Evolutionary conservation across 2,888 invertebrate genomes (phyloP).

Genomic region (Formica aserva): DNA sequence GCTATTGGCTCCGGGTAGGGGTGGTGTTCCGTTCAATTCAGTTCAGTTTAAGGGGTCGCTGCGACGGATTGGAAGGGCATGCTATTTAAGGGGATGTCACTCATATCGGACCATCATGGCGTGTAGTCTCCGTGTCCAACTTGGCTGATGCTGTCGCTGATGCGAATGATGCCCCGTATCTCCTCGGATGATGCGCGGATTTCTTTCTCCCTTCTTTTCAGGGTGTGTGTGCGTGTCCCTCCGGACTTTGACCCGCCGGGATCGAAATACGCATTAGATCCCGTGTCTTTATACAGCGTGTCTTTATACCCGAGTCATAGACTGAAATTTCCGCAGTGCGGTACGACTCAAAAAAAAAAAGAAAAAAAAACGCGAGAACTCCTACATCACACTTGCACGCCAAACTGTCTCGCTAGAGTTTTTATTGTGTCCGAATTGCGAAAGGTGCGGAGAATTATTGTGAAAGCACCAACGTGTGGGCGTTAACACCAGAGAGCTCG

Average conservation of each 20-base stretch:
- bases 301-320: conserved; percentile 40
- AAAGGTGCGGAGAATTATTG: conserved; percentile 82
- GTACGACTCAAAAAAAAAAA: conserved; percentile 46
- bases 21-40: conserved; percentile 84
- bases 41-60: conserved; percentile 84
- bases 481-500: conserved; percentile 73
- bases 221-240: neutral
- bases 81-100: conserved; percentile 85
- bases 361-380: conserved; percentile 69
- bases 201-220: conserved; percentile 30
- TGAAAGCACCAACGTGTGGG: conserved; percentile 77
- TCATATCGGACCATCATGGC: conserved; percentile 84
- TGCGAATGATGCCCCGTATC: conserved; percentile 47
- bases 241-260: conserved; percentile 11
- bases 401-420: conserved; percentile 76
- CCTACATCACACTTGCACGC: conserved; percentile 77
- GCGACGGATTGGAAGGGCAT: conserved; percentile 84
- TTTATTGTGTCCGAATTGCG: conserved; percentile 81
- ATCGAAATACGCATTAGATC: conserved; percentile 22
- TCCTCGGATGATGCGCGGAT: conserved; percentile 28
- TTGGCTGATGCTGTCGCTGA: conserved; percentile 26
- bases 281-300: neutral
- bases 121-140: conserved; percentile 69
- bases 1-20: conserved; percentile 78
- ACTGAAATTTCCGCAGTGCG: conserved; percentile 54